phyloP scores from a whole-genome alignment of 2,113 vertebrate genomes.

The Pheucticus melanocephalus region DNA sequence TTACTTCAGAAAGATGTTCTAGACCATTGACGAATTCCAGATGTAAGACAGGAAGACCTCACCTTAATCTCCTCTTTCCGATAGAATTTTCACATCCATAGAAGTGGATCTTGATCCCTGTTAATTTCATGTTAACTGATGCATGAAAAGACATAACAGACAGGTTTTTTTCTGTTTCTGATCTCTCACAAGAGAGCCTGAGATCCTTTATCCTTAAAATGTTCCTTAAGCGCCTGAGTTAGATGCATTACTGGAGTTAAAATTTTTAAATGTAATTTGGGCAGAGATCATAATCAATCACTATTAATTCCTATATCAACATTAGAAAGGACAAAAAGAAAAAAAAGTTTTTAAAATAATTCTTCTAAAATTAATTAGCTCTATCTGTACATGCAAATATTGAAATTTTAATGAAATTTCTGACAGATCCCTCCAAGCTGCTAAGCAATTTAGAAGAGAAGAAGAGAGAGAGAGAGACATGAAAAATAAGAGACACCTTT shows the following conservation, averaged over 20 bases:
- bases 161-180: not conserved
- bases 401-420: constrained; percentile 54
- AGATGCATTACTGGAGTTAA: not conserved
- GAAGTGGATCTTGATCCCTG: not conserved
- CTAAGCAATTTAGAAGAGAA: not conserved
- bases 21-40: not conserved
- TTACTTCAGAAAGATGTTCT: not conserved
- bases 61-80: not conserved
- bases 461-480: not conserved
- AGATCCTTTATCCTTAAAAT: not conserved
- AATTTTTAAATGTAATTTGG: constrained; percentile 19
- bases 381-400: constrained; percentile 42
- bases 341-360: not conserved
- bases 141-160: not conserved
- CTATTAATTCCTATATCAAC: constrained; percentile 29
- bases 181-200: not conserved
- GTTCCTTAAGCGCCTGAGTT: not conserved
- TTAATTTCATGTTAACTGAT: not conserved
- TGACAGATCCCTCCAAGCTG: not conserved
- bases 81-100: not conserved
- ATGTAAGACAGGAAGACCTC: not conserved
- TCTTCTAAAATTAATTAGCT: constrained; percentile 57
- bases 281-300: constrained; percentile 24
- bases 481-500: constrained; percentile 10
- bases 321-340: constrained; percentile 22